These are phyloP conservation scores for Drosophila arawakana DNA, from an alignment of 1,140 invertebrate genomes.

Conservation along the genomic window DNA sequence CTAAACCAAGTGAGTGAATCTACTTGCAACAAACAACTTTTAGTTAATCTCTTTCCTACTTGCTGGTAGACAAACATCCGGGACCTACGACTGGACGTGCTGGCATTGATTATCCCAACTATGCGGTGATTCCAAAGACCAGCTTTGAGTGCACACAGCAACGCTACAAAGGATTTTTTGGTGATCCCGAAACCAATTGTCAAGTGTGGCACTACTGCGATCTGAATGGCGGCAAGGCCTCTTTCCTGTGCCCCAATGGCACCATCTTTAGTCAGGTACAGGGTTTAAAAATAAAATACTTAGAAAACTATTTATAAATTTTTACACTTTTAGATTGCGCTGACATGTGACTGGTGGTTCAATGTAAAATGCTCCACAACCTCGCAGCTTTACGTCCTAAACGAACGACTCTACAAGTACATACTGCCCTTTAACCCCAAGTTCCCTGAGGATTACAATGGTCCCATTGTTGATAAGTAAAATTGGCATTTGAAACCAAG, in stretches of 20 bases:
- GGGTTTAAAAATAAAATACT: not conserved
- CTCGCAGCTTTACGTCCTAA: constrained; percentile 93
- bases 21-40: not conserved
- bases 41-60: no score
- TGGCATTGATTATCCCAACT: constrained; percentile 93
- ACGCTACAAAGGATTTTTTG: constrained; percentile 95
- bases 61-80: constrained; percentile 68
- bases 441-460: constrained; percentile 94
- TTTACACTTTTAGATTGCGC: constrained; percentile 82
- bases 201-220: constrained; percentile 97
- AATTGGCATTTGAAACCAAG: not conserved
- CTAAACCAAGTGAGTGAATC: constrained; percentile 63
- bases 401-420: constrained; percentile 94
- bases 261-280: constrained; percentile 94
- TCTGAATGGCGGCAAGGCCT: constrained; percentile 95
- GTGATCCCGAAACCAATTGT: constrained; percentile 93
- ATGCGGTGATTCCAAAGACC: constrained; percentile 91
- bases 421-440: constrained; percentile 93
- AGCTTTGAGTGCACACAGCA: constrained; percentile 93
- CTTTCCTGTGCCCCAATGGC: constrained; percentile 95
- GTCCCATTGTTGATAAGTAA: constrained; percentile 92
- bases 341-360: constrained; percentile 97
- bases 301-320: not conserved
- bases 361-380: constrained; percentile 94
- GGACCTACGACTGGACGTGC: constrained; percentile 89